These are phyloP conservation scores for Phaethon lepturus DNA, from an alignment of 2,113 vertebrate species.

Conservation along the genomic window DNA sequence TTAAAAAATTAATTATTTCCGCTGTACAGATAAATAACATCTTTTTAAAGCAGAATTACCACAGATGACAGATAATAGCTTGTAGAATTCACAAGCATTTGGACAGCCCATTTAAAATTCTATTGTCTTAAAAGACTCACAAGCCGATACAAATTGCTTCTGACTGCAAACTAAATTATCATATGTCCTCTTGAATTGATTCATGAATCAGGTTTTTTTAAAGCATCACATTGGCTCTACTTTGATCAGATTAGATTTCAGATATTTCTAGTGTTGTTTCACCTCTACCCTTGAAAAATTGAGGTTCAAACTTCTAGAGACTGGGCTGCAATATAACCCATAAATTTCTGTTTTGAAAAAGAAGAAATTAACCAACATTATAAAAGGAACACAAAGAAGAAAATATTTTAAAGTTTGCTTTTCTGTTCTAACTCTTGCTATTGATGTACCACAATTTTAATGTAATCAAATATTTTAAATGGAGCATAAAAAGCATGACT, in stretches of 20 bases:
- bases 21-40: not conserved
- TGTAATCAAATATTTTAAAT: not conserved
- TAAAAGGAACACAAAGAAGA: not conserved
- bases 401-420: not conserved
- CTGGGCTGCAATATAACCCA: not conserved
- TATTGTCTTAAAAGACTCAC: not conserved
- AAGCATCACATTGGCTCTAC: not conserved
- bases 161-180: not conserved
- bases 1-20: not conserved
- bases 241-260: not conserved
- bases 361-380: not conserved
- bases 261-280: not conserved
- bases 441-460: not conserved
- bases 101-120: not conserved
- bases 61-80: not conserved
- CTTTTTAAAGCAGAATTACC: not conserved
- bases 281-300: not conserved
- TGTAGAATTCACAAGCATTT: not conserved
- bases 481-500: not conserved
- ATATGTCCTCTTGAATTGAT: not conserved
- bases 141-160: not conserved
- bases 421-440: not conserved
- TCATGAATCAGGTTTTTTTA: rapidly evolving
- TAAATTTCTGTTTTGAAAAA: not conserved
- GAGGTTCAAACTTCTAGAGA: not conserved